Evolutionary conservation across 1,140 invertebrate genomes (phyloP), one percentile per base, ranked within the genome.

Genomic region (Hycleus cichorii): DNA sequence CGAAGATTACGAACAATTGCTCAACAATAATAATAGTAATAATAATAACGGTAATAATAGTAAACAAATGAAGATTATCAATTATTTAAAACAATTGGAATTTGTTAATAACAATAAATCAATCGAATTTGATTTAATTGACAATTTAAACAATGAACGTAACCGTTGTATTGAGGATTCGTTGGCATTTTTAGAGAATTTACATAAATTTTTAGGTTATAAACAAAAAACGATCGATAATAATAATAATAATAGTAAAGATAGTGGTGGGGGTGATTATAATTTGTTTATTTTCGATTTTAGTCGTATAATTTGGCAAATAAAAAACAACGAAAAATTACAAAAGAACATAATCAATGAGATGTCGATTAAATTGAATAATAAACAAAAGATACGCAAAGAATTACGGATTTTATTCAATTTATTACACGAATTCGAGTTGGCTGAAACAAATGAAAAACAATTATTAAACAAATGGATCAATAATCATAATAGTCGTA

Each of bases 361-460:
- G 25, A 63, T 71, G 64, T 63, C 64, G 12, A 48, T 57, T 8
- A 69, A 63, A 47, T 45, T 69, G 3, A 39, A 46, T 3, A 45
- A 56, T 10, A 49, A 55, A 24, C 48, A 48, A 39, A 69, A 64
- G 53, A 64, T 69, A 4, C 60, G 64, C 12, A 69, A 68, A 42
- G 66, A 69, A 38, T 58, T 71, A 10, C 68, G 69, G 39, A 71
- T 71, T 40, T 40, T 71, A 1, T 71, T 71, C 50, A 68, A 71
- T 56, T 62, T 71, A 26, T 55, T 62, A 24, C 65, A 62, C 39
- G 58, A 68, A 44, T 56, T 64, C n/a, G 66, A 69, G 18, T 48
- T 45, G n/a, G 63, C 59, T 24, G 65, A 61, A 47, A 26, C 55
- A 6, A 62, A 68, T 26, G 57, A 65, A 39, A 59, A 59, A 18